phyloP scores from a whole-genome alignment of 2,888 invertebrate genomes.

The Trachelus stipa region DNA sequence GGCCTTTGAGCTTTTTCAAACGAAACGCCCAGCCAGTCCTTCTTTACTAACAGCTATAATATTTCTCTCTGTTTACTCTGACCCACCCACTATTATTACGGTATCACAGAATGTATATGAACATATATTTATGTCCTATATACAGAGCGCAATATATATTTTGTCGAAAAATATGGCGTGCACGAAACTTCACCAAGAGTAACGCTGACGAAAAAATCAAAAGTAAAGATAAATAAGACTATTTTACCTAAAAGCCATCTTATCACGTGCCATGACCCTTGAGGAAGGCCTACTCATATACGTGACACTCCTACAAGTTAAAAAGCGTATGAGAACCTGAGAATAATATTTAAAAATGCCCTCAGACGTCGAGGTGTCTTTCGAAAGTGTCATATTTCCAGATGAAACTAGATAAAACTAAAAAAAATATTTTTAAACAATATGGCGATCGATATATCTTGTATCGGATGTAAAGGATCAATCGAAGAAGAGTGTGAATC shows the following conservation, averaged over 20 bases:
- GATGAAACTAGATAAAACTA: not conserved
- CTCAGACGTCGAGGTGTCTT: not conserved
- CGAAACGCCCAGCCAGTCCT: not conserved
- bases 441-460: not conserved
- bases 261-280: not conserved
- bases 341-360: not conserved
- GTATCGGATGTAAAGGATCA: not conserved
- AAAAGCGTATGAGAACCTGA: not conserved
- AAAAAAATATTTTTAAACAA: not conserved
- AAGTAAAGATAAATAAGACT: not conserved
- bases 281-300: not conserved
- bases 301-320: not conserved
- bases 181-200: not conserved
- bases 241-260: not conserved
- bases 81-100: not conserved
- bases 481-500: not conserved
- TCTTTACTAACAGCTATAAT: not conserved
- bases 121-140: too few species aligned
- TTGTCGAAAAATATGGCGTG: not conserved
- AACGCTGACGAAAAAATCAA: not conserved
- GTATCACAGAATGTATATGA: too few species aligned
- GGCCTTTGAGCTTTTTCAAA: conserved; percentile 1
- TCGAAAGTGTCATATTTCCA: not conserved
- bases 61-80: not conserved
- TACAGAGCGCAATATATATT: not conserved